Evolutionary conservation across 92 coral and sea anemone species (phyloP), one percentile per base, ranked within the genome.

Genomic region (Phenganax subtilis): DNA sequence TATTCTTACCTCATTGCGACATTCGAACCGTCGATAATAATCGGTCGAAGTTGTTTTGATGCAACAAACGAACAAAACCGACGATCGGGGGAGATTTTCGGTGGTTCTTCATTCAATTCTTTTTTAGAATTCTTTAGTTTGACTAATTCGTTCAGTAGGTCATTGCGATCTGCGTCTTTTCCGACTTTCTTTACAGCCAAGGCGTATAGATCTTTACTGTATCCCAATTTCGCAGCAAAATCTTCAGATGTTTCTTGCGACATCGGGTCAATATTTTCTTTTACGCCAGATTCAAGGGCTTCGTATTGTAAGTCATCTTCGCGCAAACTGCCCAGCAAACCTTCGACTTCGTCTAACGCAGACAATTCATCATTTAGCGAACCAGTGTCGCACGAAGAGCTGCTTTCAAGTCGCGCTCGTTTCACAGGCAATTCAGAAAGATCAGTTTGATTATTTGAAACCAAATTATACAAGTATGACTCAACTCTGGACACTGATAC

Each of bases 11-110:
- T 96, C 99, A 96, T 96, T 7, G 99, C 99, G 16, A 96, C 97
- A 88, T 96, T 96, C 37, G 97, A 92, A 44, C 99, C 99, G 75
- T 96, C 99, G 70, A 96, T 89, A 8, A 92, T 97, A 67, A 96
- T 96, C 12, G 97, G 91, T 12, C 99, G 84, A 9, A 96, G 88
- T 44, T 88, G 91, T 27, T 75, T 89, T 14, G 97, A 85, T 66
- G 92, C 93, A 28, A 83, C 88, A 6, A 83, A 76, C 6, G 87
- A 83, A 55, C 90, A 86, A 71, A 81, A 54, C 53, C 87, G 85
- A 52, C 75, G 54, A 15, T 80, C 71, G 25, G 69, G 51, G 3
- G 59, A 51, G 9, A 9, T 54, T 12, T 75, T 68, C 15, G 89
- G 90, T 0, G 92, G 88, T 0, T 97, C 99, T n/a, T 96, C 99